phyloP scores from a whole-genome alignment of 2,888 invertebrate genomes.

The Ctenicera cuprea region DNA sequence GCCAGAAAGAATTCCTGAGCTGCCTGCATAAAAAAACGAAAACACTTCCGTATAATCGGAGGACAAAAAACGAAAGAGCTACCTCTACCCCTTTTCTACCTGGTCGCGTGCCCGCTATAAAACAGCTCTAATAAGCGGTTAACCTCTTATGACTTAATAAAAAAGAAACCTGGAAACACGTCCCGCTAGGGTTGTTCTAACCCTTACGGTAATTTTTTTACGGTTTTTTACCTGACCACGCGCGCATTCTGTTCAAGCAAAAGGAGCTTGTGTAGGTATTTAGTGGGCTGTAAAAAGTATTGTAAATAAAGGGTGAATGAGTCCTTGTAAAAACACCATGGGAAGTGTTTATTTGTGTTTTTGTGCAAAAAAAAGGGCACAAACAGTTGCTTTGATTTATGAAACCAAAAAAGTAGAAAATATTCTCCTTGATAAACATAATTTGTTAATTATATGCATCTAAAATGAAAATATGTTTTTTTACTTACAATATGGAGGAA shows the following conservation, averaged over 20 bases:
- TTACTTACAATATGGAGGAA: too few relatives aligned
- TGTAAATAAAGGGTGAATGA: constrained; percentile 66
- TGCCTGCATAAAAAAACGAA: background rate
- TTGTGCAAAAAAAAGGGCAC: background rate
- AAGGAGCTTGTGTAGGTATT: constrained; percentile 32
- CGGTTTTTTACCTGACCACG: constrained; percentile 66
- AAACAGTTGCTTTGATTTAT: background rate
- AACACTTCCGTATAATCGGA: constrained; percentile 47
- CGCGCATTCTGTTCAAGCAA: constrained; percentile 51
- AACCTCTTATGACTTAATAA: constrained; percentile 72
- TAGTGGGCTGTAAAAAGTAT: constrained; percentile 59
- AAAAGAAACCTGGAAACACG: constrained; percentile 61
- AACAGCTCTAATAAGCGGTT: constrained; percentile 70
- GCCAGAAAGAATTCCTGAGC: background rate
- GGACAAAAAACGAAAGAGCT: constrained; percentile 53
- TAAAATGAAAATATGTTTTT: too few relatives aligned
- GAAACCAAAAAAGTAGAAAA: background rate
- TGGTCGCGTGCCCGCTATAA: constrained; percentile 71
- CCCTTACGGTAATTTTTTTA: constrained; percentile 65
- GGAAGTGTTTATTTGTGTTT: constrained; percentile 18
- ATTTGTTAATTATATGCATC: too few relatives aligned
- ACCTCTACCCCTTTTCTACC: constrained; percentile 67
- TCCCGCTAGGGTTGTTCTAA: constrained; percentile 60
- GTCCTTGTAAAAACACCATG: constrained; percentile 6
- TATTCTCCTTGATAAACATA: too few relatives aligned